Percentiles rank a stretch among this genome's conserved stretches.
Evolutionary conservation across 2,113 vertebrate species (phyloP).

Genomic region (Polypterus senegalus): DNA sequence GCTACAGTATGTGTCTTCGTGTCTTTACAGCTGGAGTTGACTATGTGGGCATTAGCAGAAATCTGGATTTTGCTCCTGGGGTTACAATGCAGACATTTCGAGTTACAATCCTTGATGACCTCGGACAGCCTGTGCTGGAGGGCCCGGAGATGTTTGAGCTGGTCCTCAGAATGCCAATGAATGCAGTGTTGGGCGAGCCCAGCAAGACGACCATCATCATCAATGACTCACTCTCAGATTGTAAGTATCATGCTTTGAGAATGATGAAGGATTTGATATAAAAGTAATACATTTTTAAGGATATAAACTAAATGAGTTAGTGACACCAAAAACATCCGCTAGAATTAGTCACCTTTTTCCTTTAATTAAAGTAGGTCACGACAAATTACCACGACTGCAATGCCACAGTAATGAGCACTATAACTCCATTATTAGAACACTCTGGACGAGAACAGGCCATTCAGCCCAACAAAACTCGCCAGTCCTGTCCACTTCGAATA

Average conservation of each 20-base stretch:
- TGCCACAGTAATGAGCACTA: no score
- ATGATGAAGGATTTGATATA: no score
- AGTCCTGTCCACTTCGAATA: no score
- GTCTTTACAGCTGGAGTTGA: constrained; percentile 54
- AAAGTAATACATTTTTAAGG: no score
- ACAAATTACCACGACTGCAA: no score
- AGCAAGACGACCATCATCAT: constrained; percentile 64
- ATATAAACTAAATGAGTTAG: no score
- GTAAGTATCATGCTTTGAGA: constrained; percentile 31
- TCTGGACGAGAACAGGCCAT: no score
- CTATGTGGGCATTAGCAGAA: constrained; percentile 62
- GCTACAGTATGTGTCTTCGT: constrained; percentile 5
- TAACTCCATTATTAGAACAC: no score
- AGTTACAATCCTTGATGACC: constrained; percentile 66
- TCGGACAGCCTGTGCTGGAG: constrained; percentile 60
- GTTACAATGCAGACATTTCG: constrained; percentile 60
- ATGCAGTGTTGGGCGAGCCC: constrained; percentile 61
- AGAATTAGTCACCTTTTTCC: no score
- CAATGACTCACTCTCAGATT: constrained; percentile 53
- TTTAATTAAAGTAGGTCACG: no score
- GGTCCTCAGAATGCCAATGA: constrained; percentile 59
- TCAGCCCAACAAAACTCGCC: no score
- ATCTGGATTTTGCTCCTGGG: constrained; percentile 66
- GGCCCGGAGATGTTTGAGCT: constrained; percentile 65
- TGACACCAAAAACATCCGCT: no score